Evolutionary conservation across 1,140 invertebrate species (phyloP).

Genomic region (Drosophila prosaltans): DNA sequence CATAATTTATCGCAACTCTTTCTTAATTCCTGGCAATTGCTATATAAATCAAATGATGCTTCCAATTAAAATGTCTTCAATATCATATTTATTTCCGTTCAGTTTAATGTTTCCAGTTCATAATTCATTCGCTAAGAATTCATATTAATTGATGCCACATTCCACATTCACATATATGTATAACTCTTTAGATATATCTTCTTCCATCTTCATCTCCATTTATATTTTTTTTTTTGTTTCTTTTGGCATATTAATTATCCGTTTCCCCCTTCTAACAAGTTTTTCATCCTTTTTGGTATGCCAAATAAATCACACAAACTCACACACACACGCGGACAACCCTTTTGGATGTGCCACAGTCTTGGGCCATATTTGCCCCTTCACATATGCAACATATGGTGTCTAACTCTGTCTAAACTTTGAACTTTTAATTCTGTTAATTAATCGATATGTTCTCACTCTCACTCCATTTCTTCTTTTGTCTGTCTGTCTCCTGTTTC

Average conservation of each 20-base stretch:
- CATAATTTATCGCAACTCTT: too few species aligned
- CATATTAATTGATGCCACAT: slow-evolving; percentile 10
- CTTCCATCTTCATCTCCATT: not conserved
- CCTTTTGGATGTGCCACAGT: not conserved
- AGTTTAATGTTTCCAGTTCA: not conserved
- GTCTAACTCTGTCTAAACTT: slow-evolving; percentile 50
- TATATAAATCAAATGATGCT: not conserved
- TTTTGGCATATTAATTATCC: slow-evolving; percentile 18
- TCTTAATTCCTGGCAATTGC: not conserved
- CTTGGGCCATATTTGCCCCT: not conserved
- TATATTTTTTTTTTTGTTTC: slow-evolving; percentile 12
- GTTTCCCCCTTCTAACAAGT: slow-evolving; percentile 1
- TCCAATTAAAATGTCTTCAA: slow-evolving; percentile 1
- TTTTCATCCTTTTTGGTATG: slow-evolving; percentile 6
- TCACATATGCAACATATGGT: slow-evolving; percentile 14
- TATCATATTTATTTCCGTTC: slow-evolving; percentile 4
- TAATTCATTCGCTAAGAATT: slow-evolving; percentile 3
- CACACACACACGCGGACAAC: not conserved
- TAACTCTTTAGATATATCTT: not conserved
- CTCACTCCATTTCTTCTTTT: slow-evolving; percentile 5
- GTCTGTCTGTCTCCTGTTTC: not conserved
- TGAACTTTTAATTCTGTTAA: slow-evolving; percentile 76
- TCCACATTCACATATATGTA: not conserved
- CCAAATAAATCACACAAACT: slow-evolving; percentile 15
- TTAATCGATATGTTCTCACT: slow-evolving; percentile 66